These are phyloP conservation scores for Halotydeus destructor DNA, from an alignment of 1,140 invertebrate species.

Conservation along the genomic window DNA sequence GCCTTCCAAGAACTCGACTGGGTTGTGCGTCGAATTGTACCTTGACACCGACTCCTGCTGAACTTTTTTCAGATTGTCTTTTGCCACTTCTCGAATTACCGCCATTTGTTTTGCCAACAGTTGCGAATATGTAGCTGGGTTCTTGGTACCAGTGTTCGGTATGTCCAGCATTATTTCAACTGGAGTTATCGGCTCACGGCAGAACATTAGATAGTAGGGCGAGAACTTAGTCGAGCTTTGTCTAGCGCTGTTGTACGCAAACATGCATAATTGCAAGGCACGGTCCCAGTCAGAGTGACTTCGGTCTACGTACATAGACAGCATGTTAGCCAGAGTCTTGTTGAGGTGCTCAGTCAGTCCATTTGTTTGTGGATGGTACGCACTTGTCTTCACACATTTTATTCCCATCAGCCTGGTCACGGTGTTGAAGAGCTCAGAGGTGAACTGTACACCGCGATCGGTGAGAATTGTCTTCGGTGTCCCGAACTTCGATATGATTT, in stretches of 20 bases:
- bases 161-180: not conserved
- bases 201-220: slow-evolving; percentile 27
- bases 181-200: slow-evolving; percentile 19
- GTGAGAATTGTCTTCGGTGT: too few relatives aligned
- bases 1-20: not conserved
- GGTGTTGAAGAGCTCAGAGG: too few relatives aligned
- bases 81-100: too few relatives aligned
- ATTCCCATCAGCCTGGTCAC: too few relatives aligned
- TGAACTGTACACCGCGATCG: too few relatives aligned
- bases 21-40: not conserved
- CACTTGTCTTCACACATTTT: too few relatives aligned
- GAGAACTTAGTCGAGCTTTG: slow-evolving; percentile 24
- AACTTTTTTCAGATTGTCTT: not conserved
- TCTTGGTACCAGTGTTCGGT: not conserved
- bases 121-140: not conserved
- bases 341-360: not conserved
- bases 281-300: not conserved
- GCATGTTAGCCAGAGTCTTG: not conserved
- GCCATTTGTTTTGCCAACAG: too few relatives aligned
- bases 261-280: not conserved
- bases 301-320: not conserved
- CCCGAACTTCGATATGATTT: too few relatives aligned
- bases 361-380: not conserved
- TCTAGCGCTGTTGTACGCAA: slow-evolving; percentile 24
- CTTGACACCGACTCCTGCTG: not conserved